A percentile compares a stretch with the other conserved stretches of the same genome.
These are phyloP conservation scores for Nomada flava DNA, from an alignment of 2,888 invertebrate genomes.

Conservation along the genomic window DNA sequence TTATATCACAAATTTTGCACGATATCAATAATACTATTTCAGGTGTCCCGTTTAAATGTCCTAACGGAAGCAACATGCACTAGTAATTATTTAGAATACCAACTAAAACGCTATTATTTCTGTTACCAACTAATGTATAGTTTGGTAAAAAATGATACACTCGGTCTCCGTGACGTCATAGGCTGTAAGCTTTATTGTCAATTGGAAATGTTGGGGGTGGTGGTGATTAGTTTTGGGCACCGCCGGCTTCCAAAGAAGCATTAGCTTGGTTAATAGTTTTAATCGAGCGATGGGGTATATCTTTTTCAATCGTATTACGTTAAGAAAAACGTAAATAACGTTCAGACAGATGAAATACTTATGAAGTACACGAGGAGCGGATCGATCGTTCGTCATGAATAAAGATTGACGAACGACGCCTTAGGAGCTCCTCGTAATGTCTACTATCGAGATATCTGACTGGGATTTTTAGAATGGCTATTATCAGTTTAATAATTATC, in stretches of 20 bases:
- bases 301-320: constrained; percentile 6
- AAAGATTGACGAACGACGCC: constrained; percentile 42
- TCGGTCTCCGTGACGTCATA: constrained; percentile 17
- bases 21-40: too few relatives aligned
- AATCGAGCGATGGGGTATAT: constrained; percentile 8
- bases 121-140: neutral
- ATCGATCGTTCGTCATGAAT: constrained; percentile 45
- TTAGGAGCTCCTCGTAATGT: constrained; percentile 33
- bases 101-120: neutral
- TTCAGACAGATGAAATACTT: constrained; percentile 12
- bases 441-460: constrained; percentile 32
- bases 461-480: constrained; percentile 74
- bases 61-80: too few relatives aligned
- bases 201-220: constrained; percentile 11
- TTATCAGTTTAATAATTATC: constrained; percentile 70
- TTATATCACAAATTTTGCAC: too few relatives aligned
- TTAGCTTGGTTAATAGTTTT: constrained; percentile 35
- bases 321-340: constrained; percentile 3
- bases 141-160: neutral
- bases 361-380: constrained; percentile 22
- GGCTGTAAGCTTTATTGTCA: constrained; percentile 27
- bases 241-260: constrained; percentile 21
- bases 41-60: too few relatives aligned
- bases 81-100: neutral
- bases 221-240: constrained; percentile 33